These are phyloP conservation scores for Platichthys flesus DNA, from an alignment of 2,113 vertebrate genomes.

Conservation along the genomic window DNA sequence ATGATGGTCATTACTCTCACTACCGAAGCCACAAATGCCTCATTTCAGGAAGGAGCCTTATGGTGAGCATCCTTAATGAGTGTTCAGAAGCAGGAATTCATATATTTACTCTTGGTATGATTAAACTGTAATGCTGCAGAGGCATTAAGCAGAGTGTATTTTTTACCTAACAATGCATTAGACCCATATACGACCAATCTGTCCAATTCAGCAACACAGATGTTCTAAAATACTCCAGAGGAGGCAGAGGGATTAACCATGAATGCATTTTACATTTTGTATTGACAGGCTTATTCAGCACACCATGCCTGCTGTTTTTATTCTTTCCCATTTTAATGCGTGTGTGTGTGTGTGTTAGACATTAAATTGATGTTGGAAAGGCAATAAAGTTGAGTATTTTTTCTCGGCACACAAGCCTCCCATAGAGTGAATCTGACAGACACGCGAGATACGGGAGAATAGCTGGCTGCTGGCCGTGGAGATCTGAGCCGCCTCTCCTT, in stretches of 20 bases:
- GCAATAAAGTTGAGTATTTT: conserved; percentile 45
- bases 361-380: conserved; percentile 59
- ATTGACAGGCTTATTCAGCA: conserved; percentile 45
- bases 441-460: conserved; percentile 39
- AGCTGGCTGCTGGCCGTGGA: conserved; percentile 34
- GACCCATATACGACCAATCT: conserved; percentile 45
- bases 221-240: conserved; percentile 23
- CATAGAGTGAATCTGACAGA: conserved; percentile 48
- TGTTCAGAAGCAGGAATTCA: conserved; percentile 61
- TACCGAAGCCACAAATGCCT: conserved; percentile 60
- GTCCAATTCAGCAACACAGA: conserved; percentile 3
- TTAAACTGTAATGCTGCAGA: conserved; percentile 59
- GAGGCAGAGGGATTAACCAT: conserved; percentile 51
- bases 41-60: conserved; percentile 65
- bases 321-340: background rate
- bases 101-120: conserved; percentile 66
- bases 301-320: conserved; percentile 1
- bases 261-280: conserved; percentile 54
- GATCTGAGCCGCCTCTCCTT: conserved; percentile 29
- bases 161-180: conserved; percentile 59
- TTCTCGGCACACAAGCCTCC: conserved; percentile 20
- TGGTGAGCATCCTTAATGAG: conserved; percentile 71
- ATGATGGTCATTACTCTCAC: conserved; percentile 69
- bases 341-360: conserved; percentile 9
- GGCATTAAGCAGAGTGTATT: conserved; percentile 58